These are phyloP conservation scores for Aquatica leii DNA, from an alignment of 2,888 invertebrate genomes.

Conservation along the genomic window DNA sequence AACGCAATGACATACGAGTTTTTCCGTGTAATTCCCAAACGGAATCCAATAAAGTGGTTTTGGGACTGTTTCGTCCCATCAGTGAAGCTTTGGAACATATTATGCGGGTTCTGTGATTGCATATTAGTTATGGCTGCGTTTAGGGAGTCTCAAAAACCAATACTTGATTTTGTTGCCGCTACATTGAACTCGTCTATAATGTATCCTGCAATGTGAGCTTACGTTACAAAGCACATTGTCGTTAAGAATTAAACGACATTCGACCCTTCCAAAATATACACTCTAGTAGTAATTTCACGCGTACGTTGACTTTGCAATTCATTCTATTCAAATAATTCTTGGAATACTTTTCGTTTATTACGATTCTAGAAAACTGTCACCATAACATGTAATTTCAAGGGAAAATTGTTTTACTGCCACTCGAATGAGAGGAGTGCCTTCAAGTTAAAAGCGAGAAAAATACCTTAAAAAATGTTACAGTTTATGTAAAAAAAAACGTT, in stretches of 20 bases:
- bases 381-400: background rate
- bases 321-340: slow-evolving; percentile 13
- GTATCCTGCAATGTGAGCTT: slow-evolving; percentile 22
- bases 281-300: slow-evolving; percentile 29
- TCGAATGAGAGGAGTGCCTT: background rate
- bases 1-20: slow-evolving; percentile 46
- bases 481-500: background rate
- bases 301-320: slow-evolving; percentile 22
- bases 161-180: slow-evolving; percentile 37
- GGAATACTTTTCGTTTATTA: slow-evolving; percentile 1
- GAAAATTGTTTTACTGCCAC: slow-evolving; percentile 9
- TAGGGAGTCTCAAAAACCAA: slow-evolving; percentile 39
- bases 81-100: slow-evolving; percentile 34
- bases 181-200: slow-evolving; percentile 35
- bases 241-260: slow-evolving; percentile 35
- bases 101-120: slow-evolving; percentile 42
- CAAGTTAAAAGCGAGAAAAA: no score
- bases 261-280: slow-evolving; percentile 30
- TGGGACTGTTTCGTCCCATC: slow-evolving; percentile 36
- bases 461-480: background rate
- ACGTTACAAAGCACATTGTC: slow-evolving; percentile 30
- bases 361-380: background rate
- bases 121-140: slow-evolving; percentile 43
- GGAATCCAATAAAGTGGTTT: slow-evolving; percentile 41
- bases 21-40: slow-evolving; percentile 40